A percentile compares a stretch with the other conserved stretches of the same genome.
phyloP scores from a whole-genome alignment of 2,113 vertebrate species.

The Sialia sialis region DNA sequence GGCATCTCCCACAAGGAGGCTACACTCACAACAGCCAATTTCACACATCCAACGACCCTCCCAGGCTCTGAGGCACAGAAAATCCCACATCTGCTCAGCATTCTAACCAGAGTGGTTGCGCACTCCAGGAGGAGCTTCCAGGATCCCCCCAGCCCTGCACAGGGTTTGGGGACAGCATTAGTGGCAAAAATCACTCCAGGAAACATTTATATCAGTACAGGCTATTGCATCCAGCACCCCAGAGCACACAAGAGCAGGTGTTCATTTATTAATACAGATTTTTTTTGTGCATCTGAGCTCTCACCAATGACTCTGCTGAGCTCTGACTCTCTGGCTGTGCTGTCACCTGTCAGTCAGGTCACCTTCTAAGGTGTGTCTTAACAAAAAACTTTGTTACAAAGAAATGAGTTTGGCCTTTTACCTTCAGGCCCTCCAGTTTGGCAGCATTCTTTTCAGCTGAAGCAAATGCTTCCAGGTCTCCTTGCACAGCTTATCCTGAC shows the following conservation, averaged over 20 bases:
- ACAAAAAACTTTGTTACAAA: background rate
- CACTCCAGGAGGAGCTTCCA: background rate
- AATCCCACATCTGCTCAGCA: rapidly evolving
- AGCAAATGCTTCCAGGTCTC: background rate
- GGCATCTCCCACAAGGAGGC: rapidly evolving
- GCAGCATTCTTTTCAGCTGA: conserved; percentile 45
- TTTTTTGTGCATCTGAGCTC: background rate
- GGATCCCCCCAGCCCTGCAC: background rate
- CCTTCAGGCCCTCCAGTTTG: background rate
- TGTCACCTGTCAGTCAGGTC: background rate
- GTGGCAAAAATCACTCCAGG: background rate
- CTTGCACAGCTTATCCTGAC: background rate
- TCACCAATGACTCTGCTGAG: background rate
- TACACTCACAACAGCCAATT: background rate
- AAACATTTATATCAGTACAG: background rate
- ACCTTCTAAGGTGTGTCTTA: background rate
- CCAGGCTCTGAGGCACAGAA: background rate
- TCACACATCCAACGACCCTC: background rate
- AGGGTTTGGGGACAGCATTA: background rate
- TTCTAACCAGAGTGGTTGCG: rapidly evolving
- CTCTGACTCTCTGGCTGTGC: background rate
- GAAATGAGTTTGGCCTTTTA: background rate
- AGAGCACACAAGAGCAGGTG: background rate
- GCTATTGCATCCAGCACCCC: background rate
- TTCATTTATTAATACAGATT: background rate